Percentiles rank a stretch among this genome's conserved stretches.
Conservation (phyloP, 2,797 vertebrate genomes). For the Acanthiza pusilla region DNA sequence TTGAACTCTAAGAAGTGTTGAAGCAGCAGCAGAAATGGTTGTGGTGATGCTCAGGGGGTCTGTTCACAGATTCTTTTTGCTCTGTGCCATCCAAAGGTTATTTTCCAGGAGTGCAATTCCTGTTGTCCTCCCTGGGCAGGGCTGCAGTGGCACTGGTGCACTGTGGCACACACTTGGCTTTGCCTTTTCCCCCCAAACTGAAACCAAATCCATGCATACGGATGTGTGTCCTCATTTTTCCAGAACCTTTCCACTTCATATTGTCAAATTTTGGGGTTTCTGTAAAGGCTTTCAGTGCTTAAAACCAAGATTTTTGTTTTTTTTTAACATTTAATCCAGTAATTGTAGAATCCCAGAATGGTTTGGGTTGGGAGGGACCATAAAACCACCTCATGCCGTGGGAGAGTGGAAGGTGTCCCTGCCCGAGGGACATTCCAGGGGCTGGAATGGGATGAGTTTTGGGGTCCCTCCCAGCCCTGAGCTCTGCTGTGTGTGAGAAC, state of each 20-base stretch:
- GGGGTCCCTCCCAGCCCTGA: neutral
- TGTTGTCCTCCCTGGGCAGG: neutral
- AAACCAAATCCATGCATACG: accelerated
- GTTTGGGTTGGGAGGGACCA: neutral
- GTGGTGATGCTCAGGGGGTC: accelerated
- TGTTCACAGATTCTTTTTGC: neutral
- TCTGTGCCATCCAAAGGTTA: neutral
- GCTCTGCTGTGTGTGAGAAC: neutral
- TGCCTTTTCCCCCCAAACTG: neutral
- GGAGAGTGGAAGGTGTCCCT: neutral
- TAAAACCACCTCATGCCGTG: neutral
- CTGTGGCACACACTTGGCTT: accelerated
- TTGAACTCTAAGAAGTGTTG: too few relatives aligned
- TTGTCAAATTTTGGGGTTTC: neutral
- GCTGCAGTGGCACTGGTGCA: accelerated
- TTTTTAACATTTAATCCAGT: neutral
- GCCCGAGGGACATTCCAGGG: neutral
- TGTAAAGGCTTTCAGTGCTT: neutral
- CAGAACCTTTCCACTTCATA: neutral
- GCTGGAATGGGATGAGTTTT: neutral
- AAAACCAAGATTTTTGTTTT: neutral
- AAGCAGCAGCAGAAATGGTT: neutral
- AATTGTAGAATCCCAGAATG: too few relatives aligned
- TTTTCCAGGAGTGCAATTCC: neutral
- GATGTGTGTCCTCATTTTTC: accelerated